Base-by-base conservation (phyloP, 2,113 vertebrate species). In the Ammospiza caudacuta region DNA sequence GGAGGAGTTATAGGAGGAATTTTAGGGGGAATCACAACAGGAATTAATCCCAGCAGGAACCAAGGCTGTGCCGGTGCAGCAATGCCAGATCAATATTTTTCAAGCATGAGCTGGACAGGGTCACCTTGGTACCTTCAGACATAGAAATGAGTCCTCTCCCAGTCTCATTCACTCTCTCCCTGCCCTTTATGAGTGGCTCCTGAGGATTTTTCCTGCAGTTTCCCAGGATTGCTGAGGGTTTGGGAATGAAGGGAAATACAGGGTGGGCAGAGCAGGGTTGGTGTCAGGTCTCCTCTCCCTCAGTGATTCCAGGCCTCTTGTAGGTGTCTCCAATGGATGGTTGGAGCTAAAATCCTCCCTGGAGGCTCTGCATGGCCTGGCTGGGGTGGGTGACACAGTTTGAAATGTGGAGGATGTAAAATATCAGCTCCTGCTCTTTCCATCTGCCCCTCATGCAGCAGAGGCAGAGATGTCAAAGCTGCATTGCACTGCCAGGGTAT, bases 321-420 rank as follows among this genome's bases (percentile, higher is more conserved):
- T 3, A 4, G 51, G 37, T 20, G 61, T 75, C 35, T 54, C 0
- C 22, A 0, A 2, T 8, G 31, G 22, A 19, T 15, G 24, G 11
- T 1, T 58, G 79, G 44, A 73, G 51, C 41, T 69, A 3, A 27
- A 46, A 51, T 19, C 49, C 55, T 3, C 39, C 49, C 4, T 15
- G 39, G 76, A 54, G 47, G 31, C 79, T 74, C 74, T 78, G 79
- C 35, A 22, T 0, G 0, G 9, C 18, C 2, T 0, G 14, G 62
- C 10, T 54, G 68, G 77, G 58, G 41, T 35, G 47, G 74, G 57
- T 20, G 66, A 5, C 29, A 16, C 9, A 4, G 12, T n/a, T 61
- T 37, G 29, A 51, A n/a, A 21, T 1, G 39, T 43, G 67, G 23
- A 46, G 47, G 43, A 1, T 57, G 10, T 44, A 21, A 21, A 59